These are phyloP conservation scores for Clarias gariepinus DNA, from an alignment of 2,113 vertebrate species.

Conservation along the genomic window DNA sequence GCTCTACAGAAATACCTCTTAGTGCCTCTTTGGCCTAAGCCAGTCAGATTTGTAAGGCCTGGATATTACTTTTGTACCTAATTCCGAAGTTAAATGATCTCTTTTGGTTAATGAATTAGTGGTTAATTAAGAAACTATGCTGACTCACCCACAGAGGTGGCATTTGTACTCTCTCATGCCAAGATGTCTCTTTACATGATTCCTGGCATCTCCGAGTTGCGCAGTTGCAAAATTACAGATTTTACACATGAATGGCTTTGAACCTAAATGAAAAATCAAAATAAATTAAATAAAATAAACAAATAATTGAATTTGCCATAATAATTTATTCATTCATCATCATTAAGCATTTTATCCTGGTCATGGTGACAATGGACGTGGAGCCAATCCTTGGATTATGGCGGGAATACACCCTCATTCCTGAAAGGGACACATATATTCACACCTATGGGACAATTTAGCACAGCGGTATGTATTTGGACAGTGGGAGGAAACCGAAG, in stretches of 20 bases:
- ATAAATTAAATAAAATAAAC: conserved; percentile 57
- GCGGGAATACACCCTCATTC: neutral
- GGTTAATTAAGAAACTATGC: neutral
- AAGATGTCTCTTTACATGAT: conserved; percentile 98
- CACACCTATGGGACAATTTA: neutral
- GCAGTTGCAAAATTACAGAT: conserved; percentile 98
- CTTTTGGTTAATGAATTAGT: neutral
- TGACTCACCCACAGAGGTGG: conserved; percentile 96
- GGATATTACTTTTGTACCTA: neutral
- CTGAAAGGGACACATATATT: neutral
- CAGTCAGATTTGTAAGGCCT: neutral
- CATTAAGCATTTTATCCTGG: neutral
- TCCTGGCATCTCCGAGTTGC: conserved; percentile 96
- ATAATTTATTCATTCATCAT: neutral
- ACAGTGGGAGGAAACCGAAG: neutral
- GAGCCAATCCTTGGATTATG: too few species aligned
- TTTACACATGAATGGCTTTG: conserved; percentile 98
- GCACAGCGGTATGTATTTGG: neutral
- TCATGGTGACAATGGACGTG: neutral
- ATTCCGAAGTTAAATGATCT: neutral
- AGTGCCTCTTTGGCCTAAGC: neutral
- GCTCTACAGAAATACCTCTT: neutral
- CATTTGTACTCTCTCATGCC: conserved; percentile 99
- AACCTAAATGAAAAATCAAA: conserved; percentile 75
- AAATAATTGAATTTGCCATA: neutral